Base-by-base conservation (phyloP, 2,797 vertebrate genomes). In the Arrhamphus sclerolepis region DNA sequence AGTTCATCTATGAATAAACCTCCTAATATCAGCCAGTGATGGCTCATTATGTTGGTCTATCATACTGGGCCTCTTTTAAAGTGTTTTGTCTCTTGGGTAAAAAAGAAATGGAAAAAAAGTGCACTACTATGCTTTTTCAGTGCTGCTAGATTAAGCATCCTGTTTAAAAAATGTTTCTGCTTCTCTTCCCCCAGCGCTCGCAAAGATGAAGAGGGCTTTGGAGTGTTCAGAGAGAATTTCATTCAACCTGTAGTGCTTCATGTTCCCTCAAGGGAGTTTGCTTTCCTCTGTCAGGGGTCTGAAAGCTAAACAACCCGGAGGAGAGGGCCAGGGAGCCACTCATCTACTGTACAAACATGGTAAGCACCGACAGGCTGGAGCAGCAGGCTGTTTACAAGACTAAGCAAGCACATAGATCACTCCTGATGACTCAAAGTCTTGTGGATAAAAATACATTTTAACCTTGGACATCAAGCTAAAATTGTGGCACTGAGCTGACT, bases 41-140 rank as follows among this genome's bases (percentile, higher is more conserved):
- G 84, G 86, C 86, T 89, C 85, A 86, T 91, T 88, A 88, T 87
- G 79, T 76, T 5, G 72, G 64, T 66, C 82, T 71, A 87, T 83
- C 81, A 81, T 28, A 68, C 72, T 65, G 65, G 59, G 72, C 58
- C 69, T 75, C 77, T 72, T 85, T 84, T 78, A 77, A 90, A 87
- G 79, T 68, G 78, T 77, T 86, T 86, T 85, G 65, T 87, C 88
- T 88, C 83, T 65, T 70, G 87, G 82, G 83, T 66, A n/a, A 69
- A 65, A 71, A 60, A 54, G 70, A 70, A 63, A 31, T 9, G 43
- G 46, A 57, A 66, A 50, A 63, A 66, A 56, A 62, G 62, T 42
- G n/a, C 5, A 4, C 57, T 68, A 63, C 78, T 62, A 56, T 62
- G 48, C 62, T 71, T 78, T 46, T 78, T 72, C 55, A 24, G 51